A percentile compares a stretch with the other conserved stretches of the same genome.
These are phyloP conservation scores for Anser brachyrhynchus DNA, from an alignment of 2,113 vertebrate genomes.

Conservation along the genomic window DNA sequence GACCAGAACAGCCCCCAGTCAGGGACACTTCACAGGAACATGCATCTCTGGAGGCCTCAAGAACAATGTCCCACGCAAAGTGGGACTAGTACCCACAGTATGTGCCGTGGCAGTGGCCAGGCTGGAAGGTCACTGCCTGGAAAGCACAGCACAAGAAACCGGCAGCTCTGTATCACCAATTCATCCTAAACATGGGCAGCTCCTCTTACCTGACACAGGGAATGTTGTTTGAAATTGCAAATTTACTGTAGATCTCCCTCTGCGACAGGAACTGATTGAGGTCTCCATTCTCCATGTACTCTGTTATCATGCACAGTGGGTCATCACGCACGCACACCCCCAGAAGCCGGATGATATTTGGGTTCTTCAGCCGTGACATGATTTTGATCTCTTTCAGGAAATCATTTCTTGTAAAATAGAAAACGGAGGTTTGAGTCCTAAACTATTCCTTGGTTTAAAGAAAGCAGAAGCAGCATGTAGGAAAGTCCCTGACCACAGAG, in stretches of 20 bases:
- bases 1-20: neutral
- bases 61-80: neutral
- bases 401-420: constrained; percentile 82
- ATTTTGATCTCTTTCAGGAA: constrained; percentile 99
- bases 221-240: constrained; percentile 86
- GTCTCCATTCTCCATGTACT: constrained; percentile 99
- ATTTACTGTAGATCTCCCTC: constrained; percentile 90
- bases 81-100: neutral
- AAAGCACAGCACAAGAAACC: neutral
- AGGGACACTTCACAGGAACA: neutral
- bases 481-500: neutral
- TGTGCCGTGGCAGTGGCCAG: accelerated
- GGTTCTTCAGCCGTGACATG: constrained; percentile 95
- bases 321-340: constrained; percentile 93
- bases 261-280: constrained; percentile 97
- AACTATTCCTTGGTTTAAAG: neutral
- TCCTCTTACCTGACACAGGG: constrained; percentile 81
- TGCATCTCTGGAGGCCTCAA: neutral
- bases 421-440: neutral
- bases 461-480: neutral
- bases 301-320: constrained; percentile 96
- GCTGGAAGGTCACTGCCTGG: neutral
- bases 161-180: neutral
- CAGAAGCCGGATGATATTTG: constrained; percentile 93
- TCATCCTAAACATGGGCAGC: neutral